Percentiles rank a stretch among this genome's conserved stretches.
phyloP scores from a whole-genome alignment of 1,140 invertebrate species.

The Nilaparvata lugens region DNA sequence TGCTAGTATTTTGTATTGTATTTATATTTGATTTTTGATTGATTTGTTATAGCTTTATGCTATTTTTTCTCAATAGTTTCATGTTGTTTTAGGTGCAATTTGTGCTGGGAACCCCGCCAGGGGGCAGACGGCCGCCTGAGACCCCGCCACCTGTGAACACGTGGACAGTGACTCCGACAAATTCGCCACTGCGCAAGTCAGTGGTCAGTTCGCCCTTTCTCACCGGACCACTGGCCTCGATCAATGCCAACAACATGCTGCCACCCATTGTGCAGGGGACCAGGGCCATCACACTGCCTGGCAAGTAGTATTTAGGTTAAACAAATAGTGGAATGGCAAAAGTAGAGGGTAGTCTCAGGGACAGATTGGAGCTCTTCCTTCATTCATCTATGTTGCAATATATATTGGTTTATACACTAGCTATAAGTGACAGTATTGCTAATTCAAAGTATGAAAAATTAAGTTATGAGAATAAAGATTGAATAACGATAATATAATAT shows the following conservation, averaged over 20 bases:
- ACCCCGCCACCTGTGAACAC: slow-evolving; percentile 67
- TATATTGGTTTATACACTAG: too few species aligned
- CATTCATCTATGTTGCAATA: too few species aligned
- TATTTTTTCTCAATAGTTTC: background rate
- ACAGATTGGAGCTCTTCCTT: too few species aligned
- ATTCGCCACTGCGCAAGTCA: slow-evolving; percentile 59
- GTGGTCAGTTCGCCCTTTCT: slow-evolving; percentile 52
- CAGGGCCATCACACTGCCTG: slow-evolving; percentile 65
- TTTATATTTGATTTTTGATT: too few species aligned
- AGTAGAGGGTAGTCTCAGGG: too few species aligned
- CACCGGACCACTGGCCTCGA: slow-evolving; percentile 48
- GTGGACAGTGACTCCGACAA: slow-evolving; percentile 64
- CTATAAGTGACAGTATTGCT: too few species aligned
- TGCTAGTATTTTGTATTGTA: too few species aligned
- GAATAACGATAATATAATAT: too few species aligned
- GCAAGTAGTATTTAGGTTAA: slow-evolving; percentile 31
- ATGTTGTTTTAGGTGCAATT: slow-evolving; percentile 58
- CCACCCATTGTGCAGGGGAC: slow-evolving; percentile 58
- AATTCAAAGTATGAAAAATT: too few species aligned
- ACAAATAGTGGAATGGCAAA: too few species aligned
- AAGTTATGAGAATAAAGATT: too few species aligned
- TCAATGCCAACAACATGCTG: slow-evolving; percentile 46
- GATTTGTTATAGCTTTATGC: too few species aligned
- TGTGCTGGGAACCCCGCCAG: slow-evolving; percentile 80
- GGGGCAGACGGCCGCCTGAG: slow-evolving; percentile 52